phyloP scores from a whole-genome alignment of 2,888 invertebrate species.

The Drosophila nr. perissopoda region DNA sequence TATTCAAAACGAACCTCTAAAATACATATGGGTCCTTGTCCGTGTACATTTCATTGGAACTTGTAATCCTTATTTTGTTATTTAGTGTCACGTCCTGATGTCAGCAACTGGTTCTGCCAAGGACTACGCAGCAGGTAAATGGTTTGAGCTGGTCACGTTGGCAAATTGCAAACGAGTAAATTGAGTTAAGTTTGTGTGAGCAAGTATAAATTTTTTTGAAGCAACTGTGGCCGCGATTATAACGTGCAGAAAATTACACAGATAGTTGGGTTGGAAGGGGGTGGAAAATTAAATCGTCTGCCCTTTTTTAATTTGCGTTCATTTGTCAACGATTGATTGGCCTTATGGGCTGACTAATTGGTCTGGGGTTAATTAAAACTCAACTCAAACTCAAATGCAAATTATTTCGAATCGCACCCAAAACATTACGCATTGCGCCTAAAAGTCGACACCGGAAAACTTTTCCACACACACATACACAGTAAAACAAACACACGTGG shows the following conservation, averaged over 20 bases:
- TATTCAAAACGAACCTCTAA: not conserved
- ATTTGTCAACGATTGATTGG: conserved; percentile 52
- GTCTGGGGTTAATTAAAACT: conserved; percentile 64
- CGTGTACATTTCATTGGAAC: not conserved
- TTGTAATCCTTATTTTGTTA: not conserved
- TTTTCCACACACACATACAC: conserved; percentile 39
- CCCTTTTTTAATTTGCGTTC: conserved; percentile 30
- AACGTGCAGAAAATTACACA: conserved; percentile 1
- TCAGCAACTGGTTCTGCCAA: not conserved
- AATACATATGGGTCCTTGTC: not conserved
- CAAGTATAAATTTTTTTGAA: conserved; percentile 38
- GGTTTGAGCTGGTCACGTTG: conserved; percentile 20
- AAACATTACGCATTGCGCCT: conserved; percentile 69
- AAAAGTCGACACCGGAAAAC: conserved; percentile 65
- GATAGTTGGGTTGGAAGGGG: not conserved
- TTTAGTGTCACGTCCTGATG: not conserved
- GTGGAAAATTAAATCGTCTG: conserved; percentile 17
- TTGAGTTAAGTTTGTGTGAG: conserved; percentile 41
- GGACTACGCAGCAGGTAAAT: not conserved
- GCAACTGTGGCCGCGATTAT: conserved; percentile 4
- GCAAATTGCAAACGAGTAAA: conserved; percentile 29
- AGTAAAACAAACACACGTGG: conserved; percentile 69
- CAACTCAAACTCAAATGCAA: conserved; percentile 47
- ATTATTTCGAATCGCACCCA: conserved; percentile 50
- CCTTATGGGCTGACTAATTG: conserved; percentile 57